Evolutionary conservation across 35 echinoderm and acorn worm species (phyloP), one percentile per base, ranked within the genome.

Genomic region (Anneissia japonica): DNA sequence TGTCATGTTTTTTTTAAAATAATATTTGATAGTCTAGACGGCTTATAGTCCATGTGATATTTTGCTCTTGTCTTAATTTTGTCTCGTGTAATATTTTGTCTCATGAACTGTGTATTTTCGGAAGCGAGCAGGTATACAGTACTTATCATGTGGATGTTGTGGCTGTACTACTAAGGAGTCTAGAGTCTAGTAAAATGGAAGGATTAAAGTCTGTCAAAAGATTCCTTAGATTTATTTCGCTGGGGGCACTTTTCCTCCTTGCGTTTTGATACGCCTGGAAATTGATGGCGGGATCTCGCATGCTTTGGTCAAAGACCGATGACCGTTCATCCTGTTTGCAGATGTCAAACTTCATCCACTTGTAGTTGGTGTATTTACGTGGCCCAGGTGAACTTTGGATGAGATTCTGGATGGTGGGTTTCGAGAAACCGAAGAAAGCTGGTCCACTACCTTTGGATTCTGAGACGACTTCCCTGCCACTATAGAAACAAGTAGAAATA

Each of bases 391-490:
- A 77, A 37, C 86, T 84, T 86, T 97, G 95, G 46, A 97, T 93
- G 13, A 97, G 83, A 78, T 97, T 97, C 30, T 93, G 89, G 76
- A 97, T 93, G 81, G 95, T 97, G 4, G 95, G 95, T 56, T 97
- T 89, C 6, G 91, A 90, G 77, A 97, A 90, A 23, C 95, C 95
- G 76, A 97, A 97, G 46, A 97, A 97, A 37, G 93, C 95, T 29
- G 88, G 77, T 0, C 90, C 92, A 13, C 81, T 79, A 26, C 89
- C 95, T 39, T 82, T 7, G 19, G 73, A 46, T 11, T 82, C 33
- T 17, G 84, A 74, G 0, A 91, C 76, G 0, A 93, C 36, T 39
- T 78, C 77, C 51, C 74, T 93, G 26, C 87, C 77, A 39, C 91
- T 93, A 76, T 41, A 19, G 10, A 75, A 31, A 33, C 0, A 77